A percentile compares a stretch with the other conserved stretches of the same genome.
phyloP scores from a whole-genome alignment of 2,113 vertebrate species.

The Prolemur simus region DNA sequence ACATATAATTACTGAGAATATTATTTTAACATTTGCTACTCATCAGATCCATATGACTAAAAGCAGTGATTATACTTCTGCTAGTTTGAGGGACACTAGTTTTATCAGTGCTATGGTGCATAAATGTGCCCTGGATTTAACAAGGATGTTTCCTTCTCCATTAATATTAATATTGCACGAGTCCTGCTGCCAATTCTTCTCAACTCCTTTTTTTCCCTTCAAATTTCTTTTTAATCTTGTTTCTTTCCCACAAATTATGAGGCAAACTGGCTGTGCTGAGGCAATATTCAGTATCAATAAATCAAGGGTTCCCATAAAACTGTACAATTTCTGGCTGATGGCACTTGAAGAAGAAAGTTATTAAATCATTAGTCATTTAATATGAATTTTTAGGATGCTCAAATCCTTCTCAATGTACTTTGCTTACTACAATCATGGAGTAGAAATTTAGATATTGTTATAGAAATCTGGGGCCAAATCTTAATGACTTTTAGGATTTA shows the following conservation, averaged over 20 bases:
- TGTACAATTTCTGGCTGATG: constrained; percentile 67
- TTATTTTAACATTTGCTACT: not conserved
- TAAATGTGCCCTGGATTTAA: not conserved
- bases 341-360: constrained; percentile 73
- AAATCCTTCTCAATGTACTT: constrained; percentile 13
- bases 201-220: constrained; percentile 61
- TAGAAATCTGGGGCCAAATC: not conserved
- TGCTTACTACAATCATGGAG: not conserved
- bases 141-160: not conserved
- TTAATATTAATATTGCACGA: constrained; percentile 56
- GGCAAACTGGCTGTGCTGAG: constrained; percentile 63
- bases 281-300: constrained; percentile 63
- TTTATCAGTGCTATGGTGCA: not conserved
- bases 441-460: not conserved
- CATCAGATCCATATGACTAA: not conserved
- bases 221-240: constrained; percentile 68
- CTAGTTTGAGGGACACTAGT: not conserved
- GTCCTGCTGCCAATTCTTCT: constrained; percentile 41
- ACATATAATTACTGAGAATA: not conserved
- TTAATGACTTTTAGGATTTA: not conserved
- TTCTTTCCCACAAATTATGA: constrained; percentile 74
- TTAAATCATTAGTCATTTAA: constrained; percentile 77
- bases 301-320: constrained; percentile 72
- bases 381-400: constrained; percentile 44
- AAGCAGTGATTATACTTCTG: not conserved